A percentile compares a stretch with the other conserved stretches of the same genome.
phyloP scores from a whole-genome alignment of 2,888 invertebrate genomes.

The Physocephala rufipes region DNA sequence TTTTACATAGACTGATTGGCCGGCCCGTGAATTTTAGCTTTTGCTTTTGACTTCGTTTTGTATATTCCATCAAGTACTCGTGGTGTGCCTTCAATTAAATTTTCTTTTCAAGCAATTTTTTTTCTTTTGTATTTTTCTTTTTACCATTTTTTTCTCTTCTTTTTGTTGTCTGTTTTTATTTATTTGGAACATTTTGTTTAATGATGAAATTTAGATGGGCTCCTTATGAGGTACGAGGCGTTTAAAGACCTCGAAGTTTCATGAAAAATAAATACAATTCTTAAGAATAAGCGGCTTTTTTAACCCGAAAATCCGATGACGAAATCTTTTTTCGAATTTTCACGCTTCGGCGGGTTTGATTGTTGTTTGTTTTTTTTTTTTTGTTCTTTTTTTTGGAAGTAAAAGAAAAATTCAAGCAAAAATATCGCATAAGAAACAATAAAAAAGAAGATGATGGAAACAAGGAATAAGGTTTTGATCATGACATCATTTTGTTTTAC shows the following conservation, averaged over 20 bases:
- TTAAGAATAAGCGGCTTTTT: conserved; percentile 20
- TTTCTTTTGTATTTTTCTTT: background rate
- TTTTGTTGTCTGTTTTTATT: background rate
- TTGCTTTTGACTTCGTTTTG: conserved; percentile 8
- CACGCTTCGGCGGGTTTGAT: conserved; percentile 52
- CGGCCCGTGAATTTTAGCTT: conserved; percentile 30
- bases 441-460: background rate
- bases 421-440: conserved; percentile 6
- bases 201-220: conserved; percentile 34
- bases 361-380: too few relatives aligned
- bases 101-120: too few relatives aligned
- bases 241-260: too few relatives aligned
- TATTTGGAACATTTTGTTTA: conserved; percentile 8
- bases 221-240: conserved; percentile 6
- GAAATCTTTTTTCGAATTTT: conserved; percentile 60
- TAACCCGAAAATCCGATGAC: conserved; percentile 48
- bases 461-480: background rate
- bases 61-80: background rate
- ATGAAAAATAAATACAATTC: background rate
- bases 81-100: too few relatives aligned
- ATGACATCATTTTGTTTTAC: conserved; percentile 5
- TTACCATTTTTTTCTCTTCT: background rate
- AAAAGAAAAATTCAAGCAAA: background rate
- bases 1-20: conserved; percentile 4
- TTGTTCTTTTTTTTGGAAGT: too few relatives aligned